These are phyloP conservation scores for Panthera tigris DNA, from an alignment of 2,113 vertebrate genomes.

Conservation along the genomic window DNA sequence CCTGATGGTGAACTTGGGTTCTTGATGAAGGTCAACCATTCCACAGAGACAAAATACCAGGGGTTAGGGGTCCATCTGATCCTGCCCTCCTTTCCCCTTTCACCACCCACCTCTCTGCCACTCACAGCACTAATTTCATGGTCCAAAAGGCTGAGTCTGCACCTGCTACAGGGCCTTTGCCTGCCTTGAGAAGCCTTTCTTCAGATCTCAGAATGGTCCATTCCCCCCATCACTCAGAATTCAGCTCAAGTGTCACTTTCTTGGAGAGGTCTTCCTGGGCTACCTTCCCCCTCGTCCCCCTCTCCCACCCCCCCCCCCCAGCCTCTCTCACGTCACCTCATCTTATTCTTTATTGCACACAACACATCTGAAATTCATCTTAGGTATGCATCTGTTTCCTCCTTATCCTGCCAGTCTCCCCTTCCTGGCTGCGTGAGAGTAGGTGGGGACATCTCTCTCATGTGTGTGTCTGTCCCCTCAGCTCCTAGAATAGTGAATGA, in stretches of 20 bases:
- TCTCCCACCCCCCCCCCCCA: background rate
- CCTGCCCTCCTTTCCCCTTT: background rate
- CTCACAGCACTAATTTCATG: background rate
- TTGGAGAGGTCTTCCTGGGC: background rate
- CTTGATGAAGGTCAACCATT: background rate
- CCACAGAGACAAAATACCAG: background rate
- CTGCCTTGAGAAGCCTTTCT: background rate
- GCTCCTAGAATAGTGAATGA: background rate
- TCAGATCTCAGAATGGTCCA: background rate
- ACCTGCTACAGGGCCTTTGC: background rate
- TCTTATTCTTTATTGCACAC: constrained; percentile 24
- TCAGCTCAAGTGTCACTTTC: background rate
- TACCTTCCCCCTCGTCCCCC: background rate
- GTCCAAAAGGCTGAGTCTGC: background rate
- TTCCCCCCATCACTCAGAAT: background rate
- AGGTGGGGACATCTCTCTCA: background rate
- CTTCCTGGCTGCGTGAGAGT: background rate
- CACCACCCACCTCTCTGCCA: background rate
- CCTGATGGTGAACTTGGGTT: background rate
- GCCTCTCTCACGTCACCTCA: background rate
- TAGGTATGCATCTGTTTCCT: background rate
- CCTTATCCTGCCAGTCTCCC: background rate
- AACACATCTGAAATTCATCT: background rate
- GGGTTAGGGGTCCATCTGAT: background rate
- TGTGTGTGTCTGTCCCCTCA: background rate